These are phyloP conservation scores for Troides oblongomaculatus DNA, from an alignment of 2,888 invertebrate species.

Conservation along the genomic window DNA sequence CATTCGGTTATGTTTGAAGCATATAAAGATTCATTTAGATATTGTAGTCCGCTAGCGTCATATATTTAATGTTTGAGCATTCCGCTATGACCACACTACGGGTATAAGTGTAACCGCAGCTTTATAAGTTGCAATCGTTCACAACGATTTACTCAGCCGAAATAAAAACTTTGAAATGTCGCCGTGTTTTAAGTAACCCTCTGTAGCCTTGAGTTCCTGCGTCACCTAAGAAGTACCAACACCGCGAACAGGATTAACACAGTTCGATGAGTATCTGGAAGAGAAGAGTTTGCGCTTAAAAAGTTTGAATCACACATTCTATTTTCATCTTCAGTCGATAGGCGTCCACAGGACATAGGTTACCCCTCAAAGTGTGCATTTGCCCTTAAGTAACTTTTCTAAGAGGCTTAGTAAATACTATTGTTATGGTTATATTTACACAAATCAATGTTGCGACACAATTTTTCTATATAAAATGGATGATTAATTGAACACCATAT, in stretches of 20 bases:
- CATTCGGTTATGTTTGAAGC: conserved; percentile 1
- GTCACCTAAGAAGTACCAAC: conserved; percentile 39
- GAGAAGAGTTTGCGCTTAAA: neutral
- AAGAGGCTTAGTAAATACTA: too few relatives aligned
- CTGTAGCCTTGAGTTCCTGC: conserved; percentile 28
- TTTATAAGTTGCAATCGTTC: conserved; percentile 32
- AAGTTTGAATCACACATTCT: too few relatives aligned
- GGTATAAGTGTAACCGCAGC: conserved; percentile 19
- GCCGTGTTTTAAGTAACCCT: conserved; percentile 46
- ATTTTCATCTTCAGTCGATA: too few relatives aligned
- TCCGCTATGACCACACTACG: conserved; percentile 1
- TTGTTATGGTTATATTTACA: too few relatives aligned
- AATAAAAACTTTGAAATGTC: conserved; percentile 53
- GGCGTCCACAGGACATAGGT: too few relatives aligned
- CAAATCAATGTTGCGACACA: too few relatives aligned
- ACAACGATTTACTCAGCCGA: conserved; percentile 43
- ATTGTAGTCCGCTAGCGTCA: conserved; percentile 11
- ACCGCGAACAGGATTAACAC: conserved; percentile 29
- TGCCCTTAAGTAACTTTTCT: too few relatives aligned
- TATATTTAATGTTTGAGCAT: neutral
- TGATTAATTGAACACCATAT: too few relatives aligned
- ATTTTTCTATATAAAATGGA: too few relatives aligned
- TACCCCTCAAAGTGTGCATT: too few relatives aligned
- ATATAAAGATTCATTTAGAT: conserved; percentile 7
- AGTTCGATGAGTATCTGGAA: conserved; percentile 7